Conservation (phyloP, 2,888 invertebrate genomes). For the Sarcophaga rosellei region DNA sequence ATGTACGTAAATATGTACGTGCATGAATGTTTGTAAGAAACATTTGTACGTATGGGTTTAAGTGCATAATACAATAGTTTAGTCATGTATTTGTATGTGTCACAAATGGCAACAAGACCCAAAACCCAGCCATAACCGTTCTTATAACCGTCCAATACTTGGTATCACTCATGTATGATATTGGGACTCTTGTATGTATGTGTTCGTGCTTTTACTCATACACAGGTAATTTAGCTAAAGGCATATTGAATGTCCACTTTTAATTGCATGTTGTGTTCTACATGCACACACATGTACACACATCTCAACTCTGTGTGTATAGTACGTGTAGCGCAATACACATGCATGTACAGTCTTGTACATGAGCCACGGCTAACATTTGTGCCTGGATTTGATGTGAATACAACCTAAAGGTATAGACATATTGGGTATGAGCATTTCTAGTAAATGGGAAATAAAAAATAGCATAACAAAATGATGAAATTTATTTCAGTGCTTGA, state of each 20-base stretch:
- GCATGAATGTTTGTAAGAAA: not conserved
- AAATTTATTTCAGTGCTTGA: not conserved
- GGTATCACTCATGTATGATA: no score
- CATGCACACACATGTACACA: not conserved
- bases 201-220: not conserved
- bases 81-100: not conserved
- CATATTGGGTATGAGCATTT: constrained; percentile 56
- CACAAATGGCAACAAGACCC: constrained; percentile 39
- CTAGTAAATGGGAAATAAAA: constrained; percentile 52
- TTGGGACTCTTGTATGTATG: no score
- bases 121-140: constrained; percentile 19
- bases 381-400: constrained; percentile 43
- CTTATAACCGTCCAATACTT: constrained; percentile 16
- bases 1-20: constrained; percentile 11
- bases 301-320: not conserved
- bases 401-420: constrained; percentile 63
- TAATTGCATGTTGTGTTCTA: constrained; percentile 56
- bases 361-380: not conserved
- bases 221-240: constrained; percentile 25
- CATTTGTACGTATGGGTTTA: not conserved
- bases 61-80: not conserved
- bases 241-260: constrained; percentile 65
- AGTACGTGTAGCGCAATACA: not conserved
- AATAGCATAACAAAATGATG: not conserved
- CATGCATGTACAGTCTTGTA: not conserved